phyloP scores from a whole-genome alignment of 1,140 invertebrate genomes.

The Drosophila rufa region DNA sequence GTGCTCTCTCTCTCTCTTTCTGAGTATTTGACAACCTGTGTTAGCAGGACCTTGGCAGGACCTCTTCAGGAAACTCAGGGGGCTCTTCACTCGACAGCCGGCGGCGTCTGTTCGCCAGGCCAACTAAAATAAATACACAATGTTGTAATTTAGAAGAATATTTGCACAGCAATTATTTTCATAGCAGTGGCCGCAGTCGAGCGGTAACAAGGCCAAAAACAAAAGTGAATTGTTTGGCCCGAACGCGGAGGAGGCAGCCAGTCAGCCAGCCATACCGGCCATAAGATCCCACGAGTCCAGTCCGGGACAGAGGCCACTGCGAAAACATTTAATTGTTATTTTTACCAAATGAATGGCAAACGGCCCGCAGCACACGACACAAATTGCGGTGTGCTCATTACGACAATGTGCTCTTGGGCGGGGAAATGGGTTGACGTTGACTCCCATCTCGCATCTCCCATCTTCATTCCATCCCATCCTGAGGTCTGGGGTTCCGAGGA shows the following conservation, averaged over 20 bases:
- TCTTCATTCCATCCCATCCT: slow-evolving; percentile 14
- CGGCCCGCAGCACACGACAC: slow-evolving; percentile 79
- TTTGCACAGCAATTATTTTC: slow-evolving; percentile 80
- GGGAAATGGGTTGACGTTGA: slow-evolving; percentile 17
- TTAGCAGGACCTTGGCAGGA: slow-evolving; percentile 41
- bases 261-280: background rate
- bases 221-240: slow-evolving; percentile 74
- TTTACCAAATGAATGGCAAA: slow-evolving; percentile 83
- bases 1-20: background rate
- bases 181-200: slow-evolving; percentile 50
- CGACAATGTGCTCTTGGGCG: slow-evolving; percentile 60
- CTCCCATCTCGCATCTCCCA: slow-evolving; percentile 10
- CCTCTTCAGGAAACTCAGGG: slow-evolving; percentile 37
- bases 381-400: slow-evolving; percentile 83
- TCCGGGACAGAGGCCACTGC: slow-evolving; percentile 64
- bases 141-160: slow-evolving; percentile 77
- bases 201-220: slow-evolving; percentile 68
- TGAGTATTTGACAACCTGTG: slow-evolving; percentile 24
- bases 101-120: slow-evolving; percentile 47
- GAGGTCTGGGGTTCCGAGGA: slow-evolving; percentile 14
- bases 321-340: slow-evolving; percentile 84
- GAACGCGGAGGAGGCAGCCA: slow-evolving; percentile 27
- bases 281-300: slow-evolving; percentile 35
- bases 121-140: slow-evolving; percentile 78
- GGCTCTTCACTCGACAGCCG: slow-evolving; percentile 32